A percentile compares a stretch with the other conserved stretches of the same genome.
Evolutionary conservation across 2,888 invertebrate species (phyloP).

Genomic region (Pristionchus japonicus): DNA sequence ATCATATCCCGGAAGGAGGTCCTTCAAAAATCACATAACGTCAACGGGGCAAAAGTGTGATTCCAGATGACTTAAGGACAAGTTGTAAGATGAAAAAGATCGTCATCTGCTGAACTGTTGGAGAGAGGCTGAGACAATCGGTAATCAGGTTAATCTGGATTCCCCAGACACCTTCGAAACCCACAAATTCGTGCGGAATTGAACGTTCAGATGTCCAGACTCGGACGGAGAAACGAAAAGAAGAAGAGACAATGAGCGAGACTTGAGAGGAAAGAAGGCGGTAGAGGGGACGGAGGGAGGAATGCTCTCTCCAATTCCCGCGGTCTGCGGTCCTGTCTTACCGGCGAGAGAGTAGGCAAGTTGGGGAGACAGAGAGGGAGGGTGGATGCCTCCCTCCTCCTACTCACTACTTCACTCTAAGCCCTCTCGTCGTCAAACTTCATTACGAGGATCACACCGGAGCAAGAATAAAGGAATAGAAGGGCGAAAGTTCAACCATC

Average conservation of each 20-base stretch:
- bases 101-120: too few species aligned
- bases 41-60: not conserved
- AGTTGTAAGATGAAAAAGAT: too few species aligned
- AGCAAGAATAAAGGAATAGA: not conserved
- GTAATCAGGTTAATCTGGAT: too few species aligned
- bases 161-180: not conserved
- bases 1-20: not conserved
- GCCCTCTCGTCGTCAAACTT: not conserved
- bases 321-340: not conserved
- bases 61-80: not conserved
- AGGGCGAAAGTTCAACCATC: not conserved
- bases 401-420: slow-evolving; percentile 19
- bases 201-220: not conserved
- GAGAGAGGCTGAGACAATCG: too few species aligned
- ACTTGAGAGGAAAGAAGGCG: not conserved
- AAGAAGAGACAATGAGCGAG: not conserved
- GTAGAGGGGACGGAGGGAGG: not conserved
- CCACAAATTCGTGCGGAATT: not conserved
- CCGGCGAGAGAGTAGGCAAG: not conserved
- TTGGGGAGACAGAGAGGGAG: not conserved
- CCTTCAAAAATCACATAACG: not conserved
- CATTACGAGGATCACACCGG: slow-evolving; percentile 22
- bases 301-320: not conserved
- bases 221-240: not conserved
- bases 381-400: not conserved